Evolutionary conservation across 1,140 invertebrate species (phyloP), one percentile per base, ranked within the genome.

Genomic region (Pogonomyrmex barbatus): DNA sequence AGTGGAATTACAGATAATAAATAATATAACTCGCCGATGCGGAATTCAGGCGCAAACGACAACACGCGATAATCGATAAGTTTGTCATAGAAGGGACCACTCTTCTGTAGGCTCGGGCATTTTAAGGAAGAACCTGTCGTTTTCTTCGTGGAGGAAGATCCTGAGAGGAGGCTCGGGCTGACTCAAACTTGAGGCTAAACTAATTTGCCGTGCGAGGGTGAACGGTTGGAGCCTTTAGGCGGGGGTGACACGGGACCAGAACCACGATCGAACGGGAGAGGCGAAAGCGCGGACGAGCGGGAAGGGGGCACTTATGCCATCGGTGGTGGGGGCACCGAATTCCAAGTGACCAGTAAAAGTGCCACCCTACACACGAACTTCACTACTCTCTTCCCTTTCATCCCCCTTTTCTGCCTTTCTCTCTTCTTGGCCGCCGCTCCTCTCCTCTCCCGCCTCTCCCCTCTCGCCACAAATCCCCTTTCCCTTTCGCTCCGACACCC

Each of bases 261-360:
- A 75, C 86, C 83, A 77, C 86, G 63, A 67, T 50, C 81, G 83
- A 81, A 75, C 58, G 45, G 58, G 54, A 56, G 45, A 17, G 24
- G 24, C 24, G 24, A 24, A 24, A 24, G 24, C 24, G 24, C 24
- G 50, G 45, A 14, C 52, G 36, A 56, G 58, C 8, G 56, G 62
- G 50, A 65, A 56, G 47, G 68, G 75, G 65, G 58, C 8, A 88
- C 73, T 65, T 86, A 91, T 88, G 65, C 63, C 63, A 12, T 36
- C n/a, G 36, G 30, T 52, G 52, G 68, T 77, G 76, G 85, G 83
- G 78, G 82, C 45, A 88, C 89, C 88, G 86, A 93, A 94, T 94
- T 94, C 93, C 89, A 90, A 93, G 92, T 94, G 93, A 93, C 93
- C 93, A 89, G 86, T 89, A 87, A 86, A 85, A 90, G 87, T 88